Percentiles rank a stretch among this genome's conserved stretches.
phyloP scores from a whole-genome alignment of 2,797 vertebrate genomes.

The Eutrigla gurnardus region DNA sequence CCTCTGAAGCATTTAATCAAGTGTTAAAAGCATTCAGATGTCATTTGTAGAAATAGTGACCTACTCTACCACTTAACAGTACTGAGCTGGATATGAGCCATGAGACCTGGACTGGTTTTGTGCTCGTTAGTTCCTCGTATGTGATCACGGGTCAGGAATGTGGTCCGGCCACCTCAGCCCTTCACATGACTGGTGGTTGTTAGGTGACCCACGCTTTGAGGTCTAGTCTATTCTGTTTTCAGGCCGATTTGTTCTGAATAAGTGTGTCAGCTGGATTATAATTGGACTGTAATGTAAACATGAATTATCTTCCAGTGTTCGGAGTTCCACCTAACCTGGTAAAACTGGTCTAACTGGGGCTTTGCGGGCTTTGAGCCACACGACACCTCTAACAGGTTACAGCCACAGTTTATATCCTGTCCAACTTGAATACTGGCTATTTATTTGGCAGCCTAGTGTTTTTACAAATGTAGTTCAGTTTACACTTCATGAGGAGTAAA shows the following conservation, averaged over 20 bases:
- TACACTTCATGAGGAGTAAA: too few relatives aligned
- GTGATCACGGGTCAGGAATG: slow-evolving; percentile 48
- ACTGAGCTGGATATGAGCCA: slow-evolving; percentile 16
- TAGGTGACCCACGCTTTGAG: slow-evolving; percentile 16
- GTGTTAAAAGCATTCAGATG: background rate
- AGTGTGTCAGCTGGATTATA: slow-evolving; percentile 6
- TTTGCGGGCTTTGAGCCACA: background rate
- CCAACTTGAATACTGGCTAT: background rate
- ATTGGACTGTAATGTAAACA: slow-evolving; percentile 32
- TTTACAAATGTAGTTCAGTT: background rate
- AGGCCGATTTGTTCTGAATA: slow-evolving; percentile 12
- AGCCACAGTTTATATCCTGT: background rate
- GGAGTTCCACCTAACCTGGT: slow-evolving; percentile 9
- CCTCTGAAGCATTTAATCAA: background rate
- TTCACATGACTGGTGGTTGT: background rate
- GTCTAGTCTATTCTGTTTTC: background rate
- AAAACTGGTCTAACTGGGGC: slow-evolving; percentile 48
- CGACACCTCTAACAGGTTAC: background rate
- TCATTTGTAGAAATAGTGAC: background rate
- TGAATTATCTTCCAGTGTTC: background rate
- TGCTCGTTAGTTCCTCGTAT: background rate
- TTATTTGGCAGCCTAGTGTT: too few relatives aligned
- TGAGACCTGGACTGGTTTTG: background rate
- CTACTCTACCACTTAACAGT: background rate
- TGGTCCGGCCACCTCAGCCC: slow-evolving; percentile 3